Conservation (phyloP, 1,140 invertebrate species). For the Drosophila ercepeae region DNA sequence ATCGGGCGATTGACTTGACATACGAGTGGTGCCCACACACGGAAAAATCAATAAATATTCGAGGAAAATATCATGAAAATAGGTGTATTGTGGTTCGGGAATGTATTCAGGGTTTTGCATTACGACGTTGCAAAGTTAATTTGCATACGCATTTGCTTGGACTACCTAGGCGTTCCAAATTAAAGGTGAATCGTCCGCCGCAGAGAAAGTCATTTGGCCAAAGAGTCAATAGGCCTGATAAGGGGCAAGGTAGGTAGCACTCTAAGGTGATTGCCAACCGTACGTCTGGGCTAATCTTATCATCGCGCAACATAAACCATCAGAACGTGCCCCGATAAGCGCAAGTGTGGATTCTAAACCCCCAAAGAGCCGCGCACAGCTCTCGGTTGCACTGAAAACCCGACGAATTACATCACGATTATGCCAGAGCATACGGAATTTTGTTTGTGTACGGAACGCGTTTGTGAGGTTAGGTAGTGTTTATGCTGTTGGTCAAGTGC, state of each 20-base stretch:
- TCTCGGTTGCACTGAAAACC: slow-evolving; percentile 12
- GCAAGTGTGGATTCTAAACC: slow-evolving; percentile 6
- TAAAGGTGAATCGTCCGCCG: background rate
- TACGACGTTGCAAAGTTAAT: slow-evolving; percentile 5
- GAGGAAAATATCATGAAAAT: slow-evolving; percentile 8
- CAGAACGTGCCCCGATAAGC: slow-evolving; percentile 73
- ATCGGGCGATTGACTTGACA: slow-evolving; percentile 35
- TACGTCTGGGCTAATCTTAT: slow-evolving; percentile 55
- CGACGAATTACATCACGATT: slow-evolving; percentile 75
- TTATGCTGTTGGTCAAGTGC: slow-evolving; percentile 23
- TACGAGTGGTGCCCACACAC: slow-evolving; percentile 2
- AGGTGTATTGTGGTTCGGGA: background rate
- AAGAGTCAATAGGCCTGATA: slow-evolving; percentile 13
- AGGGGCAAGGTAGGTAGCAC: slow-evolving; percentile 18
- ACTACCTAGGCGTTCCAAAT: slow-evolving; percentile 1
- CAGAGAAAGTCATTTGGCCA: background rate
- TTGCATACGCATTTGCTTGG: slow-evolving; percentile 14
- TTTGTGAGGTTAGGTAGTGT: slow-evolving; percentile 72
- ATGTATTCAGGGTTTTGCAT: background rate
- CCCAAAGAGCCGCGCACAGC: slow-evolving; percentile 3
- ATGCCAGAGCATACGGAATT: slow-evolving; percentile 49
- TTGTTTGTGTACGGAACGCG: slow-evolving; percentile 46
- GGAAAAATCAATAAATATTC: slow-evolving; percentile 32
- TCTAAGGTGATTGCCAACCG: slow-evolving; percentile 7
- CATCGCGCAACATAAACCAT: slow-evolving; percentile 45